These are phyloP conservation scores for Amblyteles armatorius DNA, from an alignment of 2,888 invertebrate genomes.

Conservation along the genomic window DNA sequence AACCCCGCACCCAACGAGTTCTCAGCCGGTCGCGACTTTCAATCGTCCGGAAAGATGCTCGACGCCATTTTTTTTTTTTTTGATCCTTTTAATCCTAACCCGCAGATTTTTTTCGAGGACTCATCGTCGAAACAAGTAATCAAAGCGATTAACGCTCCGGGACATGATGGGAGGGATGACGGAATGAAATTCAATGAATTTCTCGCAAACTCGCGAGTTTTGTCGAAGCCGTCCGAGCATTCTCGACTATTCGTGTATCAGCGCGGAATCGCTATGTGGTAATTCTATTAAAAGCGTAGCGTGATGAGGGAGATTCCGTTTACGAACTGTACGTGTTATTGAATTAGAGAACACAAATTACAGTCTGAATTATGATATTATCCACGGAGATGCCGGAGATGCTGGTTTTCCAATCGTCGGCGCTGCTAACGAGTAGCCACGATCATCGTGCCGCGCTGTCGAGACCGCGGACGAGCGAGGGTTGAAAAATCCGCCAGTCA, in stretches of 20 bases:
- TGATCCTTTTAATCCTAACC: too few species aligned
- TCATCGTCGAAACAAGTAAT: conserved; percentile 27
- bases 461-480: conserved; percentile 44
- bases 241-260: neutral
- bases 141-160: conserved; percentile 22
- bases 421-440: conserved; percentile 56
- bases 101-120: neutral
- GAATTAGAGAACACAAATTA: conserved; percentile 62
- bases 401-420: conserved; percentile 39
- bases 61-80: conserved; percentile 7
- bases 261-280: neutral
- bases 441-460: neutral
- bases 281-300: conserved; percentile 30
- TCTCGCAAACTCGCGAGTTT: neutral
- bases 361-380: conserved; percentile 53
- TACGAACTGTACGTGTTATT: conserved; percentile 28
- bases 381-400: conserved; percentile 37
- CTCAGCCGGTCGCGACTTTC: conserved; percentile 1
- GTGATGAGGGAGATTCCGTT: conserved; percentile 53
- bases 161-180: neutral
- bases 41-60: conserved; percentile 5
- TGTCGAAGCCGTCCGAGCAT: neutral
- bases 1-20: conserved; percentile 24
- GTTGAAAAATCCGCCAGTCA: conserved; percentile 64
- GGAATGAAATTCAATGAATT: neutral